Evolutionary conservation across 2,113 vertebrate genomes (phyloP).

Genomic region (Athene cunicularia): DNA sequence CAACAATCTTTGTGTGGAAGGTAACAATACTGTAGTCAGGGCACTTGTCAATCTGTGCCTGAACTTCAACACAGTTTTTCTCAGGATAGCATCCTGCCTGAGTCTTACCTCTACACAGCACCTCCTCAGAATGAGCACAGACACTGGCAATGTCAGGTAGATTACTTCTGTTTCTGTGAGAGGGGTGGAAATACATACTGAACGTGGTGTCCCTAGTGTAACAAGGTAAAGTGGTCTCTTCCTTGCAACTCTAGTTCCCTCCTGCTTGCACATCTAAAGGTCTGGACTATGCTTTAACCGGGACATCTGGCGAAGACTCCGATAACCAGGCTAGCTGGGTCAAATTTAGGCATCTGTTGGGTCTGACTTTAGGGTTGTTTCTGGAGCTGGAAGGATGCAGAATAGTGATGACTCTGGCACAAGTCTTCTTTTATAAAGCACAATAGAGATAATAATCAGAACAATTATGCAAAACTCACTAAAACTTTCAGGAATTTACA

Average conservation of each 20-base stretch:
- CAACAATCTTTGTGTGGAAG: neutral
- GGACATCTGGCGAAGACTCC: neutral
- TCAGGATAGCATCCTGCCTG: neutral
- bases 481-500: conserved; percentile 42
- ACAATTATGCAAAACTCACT: neutral
- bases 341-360: neutral
- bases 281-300: neutral
- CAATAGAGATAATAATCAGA: conserved; percentile 26
- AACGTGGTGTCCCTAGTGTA: neutral
- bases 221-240: neutral
- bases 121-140: neutral
- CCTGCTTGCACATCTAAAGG: neutral
- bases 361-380: neutral
- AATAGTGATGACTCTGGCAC: neutral
- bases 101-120: neutral
- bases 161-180: neutral
- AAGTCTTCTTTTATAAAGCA: conserved; percentile 1
- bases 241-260: neutral
- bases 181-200: neutral
- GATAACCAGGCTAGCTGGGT: neutral
- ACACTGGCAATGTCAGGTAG: neutral
- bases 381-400: neutral
- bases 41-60: neutral
- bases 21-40: neutral
- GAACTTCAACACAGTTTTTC: neutral